Base-by-base conservation (phyloP, 2,888 invertebrate genomes). In the Pilophorus perplexus region DNA sequence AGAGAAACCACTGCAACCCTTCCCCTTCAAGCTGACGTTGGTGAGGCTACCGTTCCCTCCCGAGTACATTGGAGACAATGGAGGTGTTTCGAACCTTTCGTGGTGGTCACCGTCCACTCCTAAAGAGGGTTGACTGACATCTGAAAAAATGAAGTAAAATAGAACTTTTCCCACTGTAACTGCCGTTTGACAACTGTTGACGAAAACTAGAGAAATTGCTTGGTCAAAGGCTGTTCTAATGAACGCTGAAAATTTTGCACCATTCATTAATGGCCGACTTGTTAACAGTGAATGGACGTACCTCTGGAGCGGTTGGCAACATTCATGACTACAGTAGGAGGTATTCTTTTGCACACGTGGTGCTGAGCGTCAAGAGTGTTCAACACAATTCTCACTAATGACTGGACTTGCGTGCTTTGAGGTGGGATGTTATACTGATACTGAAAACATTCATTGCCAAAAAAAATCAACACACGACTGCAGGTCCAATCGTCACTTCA, bases 321-420 rank as follows among this genome's bases (percentile, higher is more conserved):
- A 65, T 84, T 85, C 79, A 90, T 83, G 48, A 90, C 82, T 72
- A 91, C 85, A 2, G 86, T 85, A 6, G 89, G 87, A 48, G 91
- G 90, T 68, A 92, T 87, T 72, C 89, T 83, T 75, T 88, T 86
- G 78, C 97, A 97, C 69, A 87, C 87, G 78, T 97, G 97, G 76
- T 92, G 89, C 76, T 94, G 93, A 4, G 88, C 86, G 76, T 93
- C 91, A 70, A 99, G 80, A 0, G 96, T 94, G 78, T 93, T 94
- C 67, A 98, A 82, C 14, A 96, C 90, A 72, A 97, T 89, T 72
- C 88, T 85, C 60, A 98, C 87, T 70, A 96, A 80, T 0, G 88
- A 83, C 75, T 90, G 88, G 57, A 93, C 82, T 74, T 89, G 86
- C 6, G 76, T 75, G 62, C 77, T 78, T 64, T 78, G 77, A 70